Evolutionary conservation across 37 sponge, comb jelly and placozoan species (phyloP), one percentile per base, ranked within the genome.

Genomic region (Chondrilla cf. caribensis): DNA sequence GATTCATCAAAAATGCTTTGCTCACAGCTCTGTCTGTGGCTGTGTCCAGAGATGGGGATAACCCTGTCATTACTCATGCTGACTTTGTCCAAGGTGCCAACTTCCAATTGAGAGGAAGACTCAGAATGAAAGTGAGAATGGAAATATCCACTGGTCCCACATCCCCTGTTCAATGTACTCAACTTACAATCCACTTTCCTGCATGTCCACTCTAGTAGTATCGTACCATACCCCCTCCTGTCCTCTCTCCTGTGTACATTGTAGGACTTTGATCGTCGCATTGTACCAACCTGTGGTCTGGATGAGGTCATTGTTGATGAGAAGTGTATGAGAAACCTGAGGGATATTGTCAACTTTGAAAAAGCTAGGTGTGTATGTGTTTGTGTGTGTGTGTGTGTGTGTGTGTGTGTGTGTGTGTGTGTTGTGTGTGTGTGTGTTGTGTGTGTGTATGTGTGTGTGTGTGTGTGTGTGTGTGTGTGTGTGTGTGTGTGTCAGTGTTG

Each of bases 1-100:
- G 93, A 2, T 93, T 93, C 85, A 93, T 93, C 25, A 93, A 89
- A 86, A 93, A 93, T 76, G 90, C 93, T 54, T 58, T 93, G 24
- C 85, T 93, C 24, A 89, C 93, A 32, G 93, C 93, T 3, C 85
- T 93, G 28, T 86, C 93, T n/a, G 78, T 93, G 17, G 87, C 93
- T 42, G 93, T 93, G n/a, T 93, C 93, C 44, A 70, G 93, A 44
- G 90, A 89, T 38, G 94, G 94, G 33, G 90, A 90, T 22, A 78
- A 58, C 59, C 94, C 94, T 71, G 60, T 84, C 18, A 82, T 93
- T 29, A 54, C 54, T 38, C 94, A 93, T 42, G 77, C 78, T 11
- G 94, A 93, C 70, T 62, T 93, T 0, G 79, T 87, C 33, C 85
- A 90, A 47, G 94, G 94, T 24, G 94, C 94, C 62, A 93, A 83